phyloP scores from a whole-genome alignment of 2,797 vertebrate species.

The Pyrocephalus nanus region DNA sequence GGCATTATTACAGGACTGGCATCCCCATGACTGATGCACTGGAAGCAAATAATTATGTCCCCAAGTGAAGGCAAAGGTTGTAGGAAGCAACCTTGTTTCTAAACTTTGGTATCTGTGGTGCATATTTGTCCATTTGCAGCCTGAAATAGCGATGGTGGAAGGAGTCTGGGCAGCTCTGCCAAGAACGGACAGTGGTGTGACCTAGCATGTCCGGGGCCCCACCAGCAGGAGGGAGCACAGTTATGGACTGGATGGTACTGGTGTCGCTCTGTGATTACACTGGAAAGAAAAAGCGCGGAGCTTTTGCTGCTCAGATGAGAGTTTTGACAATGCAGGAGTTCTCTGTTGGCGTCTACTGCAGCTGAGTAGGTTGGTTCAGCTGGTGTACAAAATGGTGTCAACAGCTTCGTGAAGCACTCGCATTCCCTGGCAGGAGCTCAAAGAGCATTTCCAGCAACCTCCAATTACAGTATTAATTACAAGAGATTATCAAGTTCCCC shows the following conservation, averaged over 20 bases:
- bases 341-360: neutral
- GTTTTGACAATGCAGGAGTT: neutral
- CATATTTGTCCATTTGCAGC: neutral
- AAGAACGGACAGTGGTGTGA: neutral
- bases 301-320: neutral
- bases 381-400: neutral
- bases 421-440: slow-evolving; percentile 38
- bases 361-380: neutral
- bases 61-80: neutral
- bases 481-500: slow-evolving; percentile 10
- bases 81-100: neutral
- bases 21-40: neutral
- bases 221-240: fast-evolving
- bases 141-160: neutral
- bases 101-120: neutral
- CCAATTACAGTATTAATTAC: slow-evolving; percentile 49
- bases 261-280: neutral
- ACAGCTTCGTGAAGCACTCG: slow-evolving; percentile 9
- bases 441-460: slow-evolving; percentile 31
- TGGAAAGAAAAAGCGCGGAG: neutral
- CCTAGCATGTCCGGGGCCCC: neutral
- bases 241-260: neutral
- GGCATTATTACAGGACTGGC: neutral
- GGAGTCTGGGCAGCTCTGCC: neutral
- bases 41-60: neutral